Base-by-base conservation (phyloP, 2,797 vertebrate species). In the Lepilemur ruficaudatus region DNA sequence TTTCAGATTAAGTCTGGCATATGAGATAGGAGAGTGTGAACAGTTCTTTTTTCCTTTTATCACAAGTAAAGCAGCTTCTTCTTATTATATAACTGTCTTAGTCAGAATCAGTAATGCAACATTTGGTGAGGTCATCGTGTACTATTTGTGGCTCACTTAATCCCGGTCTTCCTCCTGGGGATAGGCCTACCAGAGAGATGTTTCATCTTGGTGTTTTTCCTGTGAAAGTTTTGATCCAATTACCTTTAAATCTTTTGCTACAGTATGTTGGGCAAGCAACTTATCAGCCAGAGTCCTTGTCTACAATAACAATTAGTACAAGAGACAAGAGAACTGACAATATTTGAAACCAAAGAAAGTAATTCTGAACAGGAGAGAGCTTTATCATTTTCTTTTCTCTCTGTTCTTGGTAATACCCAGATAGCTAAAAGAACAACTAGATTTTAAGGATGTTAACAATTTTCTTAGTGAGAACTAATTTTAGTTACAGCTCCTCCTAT, bases 211-310 rank as follows among this genome's bases (percentile, higher is more conserved):
- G 50, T 97, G 88, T 72, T 87, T 86, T 69, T 96, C 97, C 73
- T 97, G 93, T 94, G 87, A 96, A 93, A 91, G 69, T 89, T 97
- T 92, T 88, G 43, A 90, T 91, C n/a, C 73, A 97, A 89, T 96
- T 97, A 76, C 73, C 79, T 91, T 97, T 96, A 96, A 97, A 20
- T 79, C 76, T 65, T 94, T 23, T 59, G n/a, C 92, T 38, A 23
- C 76, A 89, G n/a, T 4, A 46, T 67, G 13, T 50, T 84, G 79
- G 57, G 90, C 59, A 84, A 46, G 78, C 65, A 96, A 76, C 14
- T 69, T 32, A 83, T 59, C 76, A 82, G 57, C 35, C 32, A 89
- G 89, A 32, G 5, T 32, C 46, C 65, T 5, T 6, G 13, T 69
- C 1, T 95, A 20, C 89, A 79, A 73, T 4, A 15, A 70, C 59